These are phyloP conservation scores for Drosophila peninsularis DNA, from an alignment of 2,888 invertebrate species.

Conservation along the genomic window DNA sequence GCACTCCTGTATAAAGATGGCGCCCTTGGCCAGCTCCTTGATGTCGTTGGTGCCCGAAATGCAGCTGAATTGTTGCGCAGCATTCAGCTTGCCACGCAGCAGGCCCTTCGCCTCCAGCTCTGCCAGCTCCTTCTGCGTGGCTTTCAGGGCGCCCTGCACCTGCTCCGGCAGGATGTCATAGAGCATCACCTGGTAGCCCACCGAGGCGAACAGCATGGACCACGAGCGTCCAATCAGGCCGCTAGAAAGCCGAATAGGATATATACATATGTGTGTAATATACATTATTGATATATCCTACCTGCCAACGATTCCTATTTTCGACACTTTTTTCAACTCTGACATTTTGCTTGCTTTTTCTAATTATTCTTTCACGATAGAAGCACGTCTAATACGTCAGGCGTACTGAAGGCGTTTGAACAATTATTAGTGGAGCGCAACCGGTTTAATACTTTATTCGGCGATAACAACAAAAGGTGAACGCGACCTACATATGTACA, in stretches of 20 bases:
- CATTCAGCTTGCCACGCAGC: slow-evolving; percentile 90
- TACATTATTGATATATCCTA: slow-evolving; percentile 79
- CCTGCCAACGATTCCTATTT: slow-evolving; percentile 92
- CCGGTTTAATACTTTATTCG: slow-evolving; percentile 65
- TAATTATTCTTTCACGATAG: no score
- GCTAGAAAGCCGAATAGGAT: slow-evolving; percentile 86
- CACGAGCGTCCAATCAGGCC: slow-evolving; percentile 98
- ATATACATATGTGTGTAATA: not conserved
- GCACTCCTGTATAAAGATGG: slow-evolving; percentile 95
- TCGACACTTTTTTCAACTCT: slow-evolving; percentile 86
- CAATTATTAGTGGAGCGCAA: slow-evolving; percentile 40
- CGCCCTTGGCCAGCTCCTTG: slow-evolving; percentile 89
- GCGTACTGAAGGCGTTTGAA: slow-evolving; percentile 49
- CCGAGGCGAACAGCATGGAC: slow-evolving; percentile 98
- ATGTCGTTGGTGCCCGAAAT: slow-evolving; percentile 91
- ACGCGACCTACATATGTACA: slow-evolving; percentile 59
- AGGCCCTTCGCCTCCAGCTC: slow-evolving; percentile 89
- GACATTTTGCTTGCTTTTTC: slow-evolving; percentile 56
- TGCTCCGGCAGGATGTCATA: slow-evolving; percentile 93
- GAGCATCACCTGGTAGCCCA: slow-evolving; percentile 94
- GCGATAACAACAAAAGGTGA: slow-evolving; percentile 73
- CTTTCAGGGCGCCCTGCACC: slow-evolving; percentile 89
- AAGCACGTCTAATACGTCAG: slow-evolving; percentile 26
- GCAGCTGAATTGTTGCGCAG: slow-evolving; percentile 90
- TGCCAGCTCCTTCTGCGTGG: slow-evolving; percentile 90